These are phyloP conservation scores for Selenia dentaria DNA, from an alignment of 2,888 invertebrate species.

Conservation along the genomic window DNA sequence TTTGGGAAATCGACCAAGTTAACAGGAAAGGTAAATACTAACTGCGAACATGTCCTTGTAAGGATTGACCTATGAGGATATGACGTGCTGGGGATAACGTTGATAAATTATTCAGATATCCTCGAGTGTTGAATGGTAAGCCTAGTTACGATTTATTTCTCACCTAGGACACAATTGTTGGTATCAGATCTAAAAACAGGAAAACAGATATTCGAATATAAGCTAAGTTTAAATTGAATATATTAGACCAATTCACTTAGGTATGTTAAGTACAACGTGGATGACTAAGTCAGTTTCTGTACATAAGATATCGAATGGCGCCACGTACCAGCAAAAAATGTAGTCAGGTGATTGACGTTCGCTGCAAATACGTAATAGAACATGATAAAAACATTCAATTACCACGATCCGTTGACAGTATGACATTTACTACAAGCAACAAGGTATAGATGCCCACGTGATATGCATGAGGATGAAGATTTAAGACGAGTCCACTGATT, in stretches of 20 bases:
- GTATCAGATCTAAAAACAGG: conserved; percentile 1
- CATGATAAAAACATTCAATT: conserved; percentile 52
- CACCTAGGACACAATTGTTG: conserved; percentile 1
- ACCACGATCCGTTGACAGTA: conserved; percentile 29
- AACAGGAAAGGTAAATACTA: conserved; percentile 39
- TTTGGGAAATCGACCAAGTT: conserved; percentile 22
- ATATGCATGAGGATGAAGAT: conserved; percentile 33
- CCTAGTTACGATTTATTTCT: conserved; percentile 19
- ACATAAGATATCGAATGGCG: conserved; percentile 53
- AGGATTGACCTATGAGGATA: conserved; percentile 25
- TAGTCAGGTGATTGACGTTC: conserved; percentile 51
- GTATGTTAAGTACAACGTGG: conserved; percentile 1
- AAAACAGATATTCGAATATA: conserved; percentile 1
- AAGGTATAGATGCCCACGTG: conserved; percentile 41
- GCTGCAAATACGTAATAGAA: conserved; percentile 47
- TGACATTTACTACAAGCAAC: conserved; percentile 22
- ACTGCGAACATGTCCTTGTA: conserved; percentile 35
- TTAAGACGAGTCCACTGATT: conserved; percentile 32
- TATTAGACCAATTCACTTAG: neutral
- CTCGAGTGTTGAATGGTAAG: conserved; percentile 20
- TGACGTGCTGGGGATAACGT: conserved; percentile 39
- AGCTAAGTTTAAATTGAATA: neutral
- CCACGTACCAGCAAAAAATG: conserved; percentile 50
- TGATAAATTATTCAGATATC: conserved; percentile 33
- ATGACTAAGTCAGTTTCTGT: conserved; percentile 36